Evolutionary conservation across 30 jellyfish, hydroid and myxozoan genomes (phyloP).

Genomic region (Aurelia aurita): DNA sequence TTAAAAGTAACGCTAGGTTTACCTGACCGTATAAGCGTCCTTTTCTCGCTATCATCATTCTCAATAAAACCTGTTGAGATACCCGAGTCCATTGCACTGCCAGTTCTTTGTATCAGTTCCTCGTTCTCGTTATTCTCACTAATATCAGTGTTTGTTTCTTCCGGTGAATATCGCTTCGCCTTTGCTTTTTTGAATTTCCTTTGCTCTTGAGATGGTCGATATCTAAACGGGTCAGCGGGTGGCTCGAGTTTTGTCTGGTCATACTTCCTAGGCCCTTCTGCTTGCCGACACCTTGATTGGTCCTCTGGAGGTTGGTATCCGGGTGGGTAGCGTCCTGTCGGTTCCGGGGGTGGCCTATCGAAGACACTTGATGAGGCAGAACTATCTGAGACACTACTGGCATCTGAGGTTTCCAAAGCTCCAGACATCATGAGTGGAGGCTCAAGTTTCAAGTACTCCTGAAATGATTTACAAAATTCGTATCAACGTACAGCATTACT

Average conservation of each 20-base stretch:
- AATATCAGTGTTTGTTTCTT: constrained; percentile 7
- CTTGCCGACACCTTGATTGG: no score
- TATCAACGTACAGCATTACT: no score
- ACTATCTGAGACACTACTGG: no score
- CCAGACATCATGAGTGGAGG: no score
- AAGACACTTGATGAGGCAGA: constrained; percentile 45
- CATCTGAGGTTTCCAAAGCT: no score
- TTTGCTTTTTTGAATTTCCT: background rate
- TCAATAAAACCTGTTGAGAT: constrained; percentile 41
- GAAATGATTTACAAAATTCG: no score
- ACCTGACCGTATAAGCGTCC: constrained; percentile 24
- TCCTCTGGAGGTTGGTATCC: no score
- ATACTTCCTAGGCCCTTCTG: no score
- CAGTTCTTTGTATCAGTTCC: constrained; percentile 12
- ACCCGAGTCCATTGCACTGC: constrained; percentile 33
- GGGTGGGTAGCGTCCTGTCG: no score
- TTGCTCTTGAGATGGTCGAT: background rate
- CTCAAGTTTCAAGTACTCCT: no score
- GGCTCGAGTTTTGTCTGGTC: no score
- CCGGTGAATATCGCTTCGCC: constrained; percentile 26
- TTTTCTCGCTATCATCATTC: constrained; percentile 15
- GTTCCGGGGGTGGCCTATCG: background rate
- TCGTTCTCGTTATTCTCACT: background rate
- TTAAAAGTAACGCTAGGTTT: background rate
- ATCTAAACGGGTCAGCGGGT: no score